Conservation (phyloP, 1,140 invertebrate genomes). For the Mylabris phalerata region DNA sequence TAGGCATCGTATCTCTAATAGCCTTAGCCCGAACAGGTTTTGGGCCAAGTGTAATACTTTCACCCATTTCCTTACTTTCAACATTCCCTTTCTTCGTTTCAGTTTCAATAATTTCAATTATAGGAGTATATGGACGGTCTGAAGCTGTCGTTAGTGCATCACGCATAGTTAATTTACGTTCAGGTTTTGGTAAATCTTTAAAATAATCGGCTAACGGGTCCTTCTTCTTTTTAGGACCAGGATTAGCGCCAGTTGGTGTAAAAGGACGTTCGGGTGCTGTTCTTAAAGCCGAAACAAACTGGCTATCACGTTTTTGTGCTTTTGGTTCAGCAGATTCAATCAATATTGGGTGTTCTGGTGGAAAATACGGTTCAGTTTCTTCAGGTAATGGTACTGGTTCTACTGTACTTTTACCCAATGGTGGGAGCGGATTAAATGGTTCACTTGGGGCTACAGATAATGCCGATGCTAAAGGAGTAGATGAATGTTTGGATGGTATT, state of each 20-base stretch:
- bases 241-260: conserved; percentile 45
- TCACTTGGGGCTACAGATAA: conserved; percentile 49
- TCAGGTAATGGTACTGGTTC: conserved; percentile 50
- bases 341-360: conserved; percentile 50
- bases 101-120: conserved; percentile 14
- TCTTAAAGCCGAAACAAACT: conserved; percentile 59
- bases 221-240: conserved; percentile 39
- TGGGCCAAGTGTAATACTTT: conserved; percentile 26
- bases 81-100: conserved; percentile 1
- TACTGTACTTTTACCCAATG: conserved; percentile 20
- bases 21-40: neutral
- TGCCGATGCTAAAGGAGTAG: conserved; percentile 39
- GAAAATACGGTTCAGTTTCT: conserved; percentile 55
- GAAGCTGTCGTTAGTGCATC: conserved; percentile 47
- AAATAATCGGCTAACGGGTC: conserved; percentile 32
- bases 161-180: conserved; percentile 40
- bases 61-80: conserved; percentile 19
- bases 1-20: no score
- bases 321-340: conserved; percentile 44
- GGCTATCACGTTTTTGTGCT: conserved; percentile 40
- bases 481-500: conserved; percentile 30
- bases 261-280: conserved; percentile 59
- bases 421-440: conserved; percentile 43
- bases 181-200: conserved; percentile 44
- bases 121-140: conserved; percentile 35